phyloP scores from a whole-genome alignment of 2,113 vertebrate species.

The Crocuta crocuta region DNA sequence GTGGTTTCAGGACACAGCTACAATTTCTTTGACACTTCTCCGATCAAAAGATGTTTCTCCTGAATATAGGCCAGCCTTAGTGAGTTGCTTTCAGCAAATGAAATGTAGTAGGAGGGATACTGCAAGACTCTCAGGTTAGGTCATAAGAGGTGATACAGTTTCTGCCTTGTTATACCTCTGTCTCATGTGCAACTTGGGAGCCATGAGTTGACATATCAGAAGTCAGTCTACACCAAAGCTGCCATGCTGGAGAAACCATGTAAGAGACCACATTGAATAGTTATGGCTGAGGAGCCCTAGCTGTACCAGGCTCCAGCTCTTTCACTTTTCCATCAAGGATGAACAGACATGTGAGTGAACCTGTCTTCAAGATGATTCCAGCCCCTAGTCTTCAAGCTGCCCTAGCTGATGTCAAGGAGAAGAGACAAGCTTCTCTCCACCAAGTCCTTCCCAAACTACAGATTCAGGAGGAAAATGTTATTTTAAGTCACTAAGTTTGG shows the following conservation, averaged over 20 bases:
- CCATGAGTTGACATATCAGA: neutral
- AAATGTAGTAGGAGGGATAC: neutral
- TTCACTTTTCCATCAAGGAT: neutral
- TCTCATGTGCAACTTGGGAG: neutral
- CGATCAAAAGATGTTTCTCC: neutral
- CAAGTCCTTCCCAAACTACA: neutral
- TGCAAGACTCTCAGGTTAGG: neutral
- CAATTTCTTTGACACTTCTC: constrained; percentile 1
- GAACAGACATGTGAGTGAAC: neutral
- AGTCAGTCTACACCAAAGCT: neutral
- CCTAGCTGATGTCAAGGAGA: neutral
- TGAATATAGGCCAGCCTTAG: neutral
- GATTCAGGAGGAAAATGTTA: neutral
- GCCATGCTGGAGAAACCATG: neutral
- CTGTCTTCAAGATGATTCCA: neutral
- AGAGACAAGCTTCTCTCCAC: neutral
- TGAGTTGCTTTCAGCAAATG: neutral
- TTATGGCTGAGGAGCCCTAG: neutral
- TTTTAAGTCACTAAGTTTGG: constrained; percentile 15
- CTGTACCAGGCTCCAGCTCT: neutral
- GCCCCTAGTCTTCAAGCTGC: neutral
- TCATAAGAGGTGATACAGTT: neutral
- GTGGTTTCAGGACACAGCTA: neutral
- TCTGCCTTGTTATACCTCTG: neutral
- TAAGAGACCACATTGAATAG: neutral